A percentile compares a stretch with the other conserved stretches of the same genome.
These are phyloP conservation scores for Drosophila mauritiana DNA, from an alignment of 1,140 invertebrate species.

Conservation along the genomic window DNA sequence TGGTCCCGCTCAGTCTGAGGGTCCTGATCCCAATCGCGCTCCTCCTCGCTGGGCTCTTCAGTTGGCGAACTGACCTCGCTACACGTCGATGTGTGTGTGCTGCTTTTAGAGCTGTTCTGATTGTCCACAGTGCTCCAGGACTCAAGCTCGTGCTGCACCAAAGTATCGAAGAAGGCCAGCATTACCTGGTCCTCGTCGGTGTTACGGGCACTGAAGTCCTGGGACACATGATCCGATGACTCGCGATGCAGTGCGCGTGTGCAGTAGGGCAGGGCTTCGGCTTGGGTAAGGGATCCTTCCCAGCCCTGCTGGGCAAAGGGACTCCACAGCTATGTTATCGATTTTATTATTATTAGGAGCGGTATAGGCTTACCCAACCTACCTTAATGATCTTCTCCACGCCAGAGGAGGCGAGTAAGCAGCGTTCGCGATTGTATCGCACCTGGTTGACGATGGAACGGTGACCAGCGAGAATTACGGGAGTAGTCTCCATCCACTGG, in stretches of 20 bases:
- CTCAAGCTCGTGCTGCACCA: constrained; percentile 95
- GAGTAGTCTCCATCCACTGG: constrained; percentile 88
- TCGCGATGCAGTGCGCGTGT: constrained; percentile 93
- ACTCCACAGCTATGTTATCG: constrained; percentile 89
- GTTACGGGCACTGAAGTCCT: constrained; percentile 92
- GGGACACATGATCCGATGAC: constrained; percentile 91
- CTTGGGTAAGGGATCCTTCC: constrained; percentile 86
- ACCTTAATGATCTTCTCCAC: constrained; percentile 98
- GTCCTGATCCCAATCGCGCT: constrained; percentile 5
- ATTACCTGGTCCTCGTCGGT: constrained; percentile 96
- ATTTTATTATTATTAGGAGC: not conserved
- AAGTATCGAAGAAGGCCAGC: constrained; percentile 98
- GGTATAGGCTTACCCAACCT: not conserved
- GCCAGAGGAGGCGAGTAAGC: constrained; percentile 95
- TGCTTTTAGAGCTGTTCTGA: constrained; percentile 39
- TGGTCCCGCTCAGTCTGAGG: constrained; percentile 1
- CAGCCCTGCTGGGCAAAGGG: constrained; percentile 88
- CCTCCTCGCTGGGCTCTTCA: constrained; percentile 47
- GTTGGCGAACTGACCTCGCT: constrained; percentile 38
- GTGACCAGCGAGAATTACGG: constrained; percentile 94
- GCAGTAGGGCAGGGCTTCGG: constrained; percentile 87
- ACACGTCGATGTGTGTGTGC: constrained; percentile 33
- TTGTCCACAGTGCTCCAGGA: constrained; percentile 87
- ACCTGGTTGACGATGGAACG: constrained; percentile 98
- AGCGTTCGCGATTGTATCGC: constrained; percentile 93